Evolutionary conservation across 1,140 invertebrate species (phyloP), one percentile per base, ranked within the genome.

Genomic region (Helicoverpa zea): DNA sequence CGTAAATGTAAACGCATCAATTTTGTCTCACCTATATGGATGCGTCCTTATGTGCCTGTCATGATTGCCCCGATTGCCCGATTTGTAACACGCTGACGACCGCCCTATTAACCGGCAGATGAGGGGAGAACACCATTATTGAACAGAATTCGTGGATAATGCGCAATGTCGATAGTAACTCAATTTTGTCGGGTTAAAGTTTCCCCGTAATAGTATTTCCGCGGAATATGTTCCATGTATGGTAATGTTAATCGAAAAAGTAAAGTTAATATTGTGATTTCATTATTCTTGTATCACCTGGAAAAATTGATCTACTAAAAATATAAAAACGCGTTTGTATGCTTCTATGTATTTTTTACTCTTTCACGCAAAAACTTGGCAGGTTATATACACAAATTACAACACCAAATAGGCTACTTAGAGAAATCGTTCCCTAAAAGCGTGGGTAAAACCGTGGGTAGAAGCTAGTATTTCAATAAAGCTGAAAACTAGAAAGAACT

Each of bases 81-180:
- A 75, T 75, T 75, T 75, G 73, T 75, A 75, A n/a, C 73, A 75
- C 54, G 73, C 43, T 18, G 58, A 75, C 30, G 43, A 49, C 58
- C 73, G 9, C 5, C 35, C 29, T 47, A 61, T 61, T 58, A 61
- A 47, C 43, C 72, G 35, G n/a, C 56, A 47, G 43, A 75, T 61
- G 72, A 56, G 35, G 72, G 52, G 30, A 56, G 70, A 72, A 29
- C 14, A 30, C 23, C 23, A 30, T 74, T 56, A 74, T 58, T 13
- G 47, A n/a, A 56, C 11, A 43, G n/a, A n/a, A 16, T 59, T 59
- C 49, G 52, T 11, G 30, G 30, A 74, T 74, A 59, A 56, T 59
- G 54, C 14, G 29, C 54, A 54, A 72, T 72, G 49, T n/a, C 49
- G 13, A 30, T 14, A 43, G 18, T 49, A 49, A 49, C 64, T 51